Base-by-base conservation (phyloP, 2,797 vertebrate species). In the Taenioides sp. region DNA sequence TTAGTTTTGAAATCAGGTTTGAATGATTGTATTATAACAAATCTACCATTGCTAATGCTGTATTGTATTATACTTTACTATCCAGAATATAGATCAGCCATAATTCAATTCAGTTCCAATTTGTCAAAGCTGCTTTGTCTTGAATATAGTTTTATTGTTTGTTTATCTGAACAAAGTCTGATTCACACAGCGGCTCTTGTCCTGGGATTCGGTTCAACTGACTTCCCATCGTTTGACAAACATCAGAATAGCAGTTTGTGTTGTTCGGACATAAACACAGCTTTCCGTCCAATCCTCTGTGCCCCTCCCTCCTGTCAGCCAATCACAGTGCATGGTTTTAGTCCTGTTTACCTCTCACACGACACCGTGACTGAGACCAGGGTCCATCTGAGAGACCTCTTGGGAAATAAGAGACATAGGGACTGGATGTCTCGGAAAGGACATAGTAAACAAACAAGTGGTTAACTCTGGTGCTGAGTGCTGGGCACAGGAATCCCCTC, bases 301-400 rank as follows among this genome's bases (percentile, higher is more conserved):
- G 81, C 76, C 75, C 87, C 88, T 85, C 86, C 81, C 82, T 49
- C 2, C n/a, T 2, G 0, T 6, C 80, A 71, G 80, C 92, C 90
- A 91, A 91, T 92, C 72, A 54, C 50, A 70, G 68, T 40, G 7
- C 37, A 25, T 63, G 67, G 69, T 52, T 52, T 3, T 6, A 7
- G 62, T 59, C 65, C 43, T 86, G 85, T 90, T 86, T 89, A 87
- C 75, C 17, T 73, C 75, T 86, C 83, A 80, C 80, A 77, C 55
- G 64, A 78, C 78, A 74, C 74, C 75, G 54, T 25, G 60, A 75
- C 79, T 47, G 20, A 79, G 77, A 67, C 76, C 27, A 73, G 67
- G 67, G 77, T 67, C 72, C 60, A 1, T 5, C 47, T 71, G 43
- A 70, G 64, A 34, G 10, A 40, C 11, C 62, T 71, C 76, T 69